Base-by-base conservation (phyloP, 2,797 vertebrate genomes). In the Phalanger gymnotis region DNA sequence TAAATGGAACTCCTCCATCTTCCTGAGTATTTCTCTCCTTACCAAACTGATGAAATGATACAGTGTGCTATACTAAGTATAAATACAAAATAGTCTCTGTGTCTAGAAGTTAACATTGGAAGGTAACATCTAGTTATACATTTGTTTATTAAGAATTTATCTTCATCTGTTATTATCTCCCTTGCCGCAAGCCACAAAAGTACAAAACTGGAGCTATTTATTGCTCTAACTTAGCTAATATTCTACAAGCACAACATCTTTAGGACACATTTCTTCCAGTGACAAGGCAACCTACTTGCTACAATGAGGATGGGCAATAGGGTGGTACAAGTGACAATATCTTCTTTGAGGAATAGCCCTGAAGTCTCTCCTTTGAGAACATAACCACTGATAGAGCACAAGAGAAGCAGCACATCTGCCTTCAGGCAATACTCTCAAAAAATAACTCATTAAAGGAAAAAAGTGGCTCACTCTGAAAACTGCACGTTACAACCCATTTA, bases 381-480 rank as follows among this genome's bases (percentile, higher is more conserved):
- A 31, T 94, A 53, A 54, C 19, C 3, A 61, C 34, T 61, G 4
- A 54, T 89, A 22, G n/a, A 53, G 90, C 55, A n/a, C 94, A 81
- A 19, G 7, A 34, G 54, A 13, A 87, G 12, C 10, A 56, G 31
- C 47, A 58, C 9, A 0, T 28, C 87, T 3, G 1, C 9, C 90
- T 57, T 53, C 34, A 93, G 34, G 7, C 19, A 90, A 90, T 91
- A n/a, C 7, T 61, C 58, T 58, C 11, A 34, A 94, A 54, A 91
- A 95, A 81, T 47, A 92, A 51, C 94, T 96, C 51, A 95, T 95
- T 97, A 66, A 90, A 95, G 27, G 92, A 92, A 73, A 91, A 94
- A 94, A 90, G 66, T 34, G 58, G 91, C 22, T 53, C n/a, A 52
- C 91, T 91, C 56, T 92, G 81, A 22, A 93, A 61, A 87, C n/a